phyloP scores from a whole-genome alignment of 2,888 invertebrate genomes.

The Lasioglossum morio region DNA sequence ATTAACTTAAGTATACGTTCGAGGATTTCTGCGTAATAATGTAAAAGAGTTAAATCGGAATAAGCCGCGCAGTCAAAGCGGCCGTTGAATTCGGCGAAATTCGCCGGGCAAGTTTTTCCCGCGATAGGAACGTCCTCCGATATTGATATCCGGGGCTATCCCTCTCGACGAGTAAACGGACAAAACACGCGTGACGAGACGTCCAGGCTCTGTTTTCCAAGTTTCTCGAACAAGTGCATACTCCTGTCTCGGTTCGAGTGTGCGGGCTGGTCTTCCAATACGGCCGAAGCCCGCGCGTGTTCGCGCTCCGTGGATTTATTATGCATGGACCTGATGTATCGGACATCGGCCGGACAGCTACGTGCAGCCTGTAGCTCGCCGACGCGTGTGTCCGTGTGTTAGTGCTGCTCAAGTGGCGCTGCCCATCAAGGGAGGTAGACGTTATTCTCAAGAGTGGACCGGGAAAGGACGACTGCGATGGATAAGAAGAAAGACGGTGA shows the following conservation, averaged over 20 bases:
- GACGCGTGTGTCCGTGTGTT: constrained; percentile 27
- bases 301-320: constrained; percentile 78
- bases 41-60: too few species aligned
- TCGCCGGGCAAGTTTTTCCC: constrained; percentile 74
- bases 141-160: constrained; percentile 77
- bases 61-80: background rate
- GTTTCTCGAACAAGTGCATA: constrained; percentile 64
- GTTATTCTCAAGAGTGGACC: constrained; percentile 78
- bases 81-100: constrained; percentile 63
- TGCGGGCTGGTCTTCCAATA: constrained; percentile 44
- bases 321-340: constrained; percentile 83
- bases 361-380: constrained; percentile 18
- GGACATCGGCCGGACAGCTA: constrained; percentile 77
- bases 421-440: constrained; percentile 67
- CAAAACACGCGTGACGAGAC: constrained; percentile 40
- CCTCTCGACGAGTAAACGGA: constrained; percentile 61
- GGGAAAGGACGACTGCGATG: constrained; percentile 72
- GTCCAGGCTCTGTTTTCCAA: constrained; percentile 65
- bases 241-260: constrained; percentile 37
- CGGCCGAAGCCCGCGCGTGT: constrained; percentile 36
- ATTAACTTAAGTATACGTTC: background rate
- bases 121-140: constrained; percentile 72
- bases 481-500: constrained; percentile 74
- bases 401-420: constrained; percentile 61
- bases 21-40: background rate